These are phyloP conservation scores for Endotricha flammealis DNA, from an alignment of 2,888 invertebrate genomes.

Conservation along the genomic window DNA sequence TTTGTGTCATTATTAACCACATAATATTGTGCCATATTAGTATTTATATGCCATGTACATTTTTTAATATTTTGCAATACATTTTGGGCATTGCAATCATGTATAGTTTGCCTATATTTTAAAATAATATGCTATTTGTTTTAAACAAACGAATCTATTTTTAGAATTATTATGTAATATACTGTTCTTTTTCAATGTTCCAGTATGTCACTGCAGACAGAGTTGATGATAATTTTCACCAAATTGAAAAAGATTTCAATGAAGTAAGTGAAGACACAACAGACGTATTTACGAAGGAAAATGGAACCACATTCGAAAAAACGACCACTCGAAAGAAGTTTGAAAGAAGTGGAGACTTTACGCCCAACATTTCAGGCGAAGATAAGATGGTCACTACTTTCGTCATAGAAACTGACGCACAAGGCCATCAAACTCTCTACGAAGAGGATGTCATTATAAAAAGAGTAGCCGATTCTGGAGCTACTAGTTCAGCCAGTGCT, in stretches of 20 bases:
- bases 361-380: constrained; percentile 20
- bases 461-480: constrained; percentile 18
- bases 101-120: no score
- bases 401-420: constrained; percentile 33
- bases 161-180: neutral
- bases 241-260: constrained; percentile 21
- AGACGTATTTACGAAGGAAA: constrained; percentile 27
- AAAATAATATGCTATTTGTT: no score
- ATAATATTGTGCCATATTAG: no score
- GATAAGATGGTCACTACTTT: constrained; percentile 34
- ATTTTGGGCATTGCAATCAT: no score
- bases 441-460: constrained; percentile 49
- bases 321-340: constrained; percentile 27
- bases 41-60: no score
- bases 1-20: no score
- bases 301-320: constrained; percentile 32
- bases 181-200: constrained; percentile 15
- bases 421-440: constrained; percentile 38
- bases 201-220: constrained; percentile 42
- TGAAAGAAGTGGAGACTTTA: constrained; percentile 19
- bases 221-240: constrained; percentile 20
- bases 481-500: constrained; percentile 1
- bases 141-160: no score
- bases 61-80: no score
- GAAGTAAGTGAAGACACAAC: constrained; percentile 27